phyloP scores from a whole-genome alignment of 2,113 vertebrate species.

The Ictalurus punctatus region DNA sequence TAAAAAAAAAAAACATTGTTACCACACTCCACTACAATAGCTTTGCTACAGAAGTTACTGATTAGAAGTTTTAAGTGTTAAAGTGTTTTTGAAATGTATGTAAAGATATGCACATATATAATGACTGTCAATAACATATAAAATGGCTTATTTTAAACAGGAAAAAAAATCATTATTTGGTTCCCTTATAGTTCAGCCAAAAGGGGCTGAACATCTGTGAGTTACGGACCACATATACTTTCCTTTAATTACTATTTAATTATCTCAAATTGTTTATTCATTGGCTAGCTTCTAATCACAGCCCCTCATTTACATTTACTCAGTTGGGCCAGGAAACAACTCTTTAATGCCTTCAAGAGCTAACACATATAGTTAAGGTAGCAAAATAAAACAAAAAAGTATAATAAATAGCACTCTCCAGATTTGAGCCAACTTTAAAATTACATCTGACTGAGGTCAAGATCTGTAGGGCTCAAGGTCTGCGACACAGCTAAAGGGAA shows the following conservation, averaged over 20 bases:
- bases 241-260: constrained; percentile 20
- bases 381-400: background rate
- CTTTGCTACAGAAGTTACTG: background rate
- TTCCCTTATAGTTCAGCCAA: background rate
- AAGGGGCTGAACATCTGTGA: background rate
- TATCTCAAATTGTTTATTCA: constrained; percentile 16
- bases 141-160: background rate
- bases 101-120: background rate
- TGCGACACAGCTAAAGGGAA: constrained; percentile 62
- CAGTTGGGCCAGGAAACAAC: background rate
- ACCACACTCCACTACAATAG: no score
- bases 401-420: constrained; percentile 24
- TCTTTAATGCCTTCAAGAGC: constrained; percentile 13
- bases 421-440: constrained; percentile 29
- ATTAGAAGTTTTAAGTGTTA: background rate
- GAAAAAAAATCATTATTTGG: background rate
- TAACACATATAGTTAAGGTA: constrained; percentile 35
- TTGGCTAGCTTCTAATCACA: constrained; percentile 23
- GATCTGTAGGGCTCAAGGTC: constrained; percentile 38
- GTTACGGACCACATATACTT: background rate
- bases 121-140: background rate
- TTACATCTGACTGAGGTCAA: constrained; percentile 14
- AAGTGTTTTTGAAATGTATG: background rate
- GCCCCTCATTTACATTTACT: constrained; percentile 1
- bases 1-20: no score